These are phyloP conservation scores for Drosophila rhopaloa DNA, from an alignment of 1,140 invertebrate species.

Conservation along the genomic window DNA sequence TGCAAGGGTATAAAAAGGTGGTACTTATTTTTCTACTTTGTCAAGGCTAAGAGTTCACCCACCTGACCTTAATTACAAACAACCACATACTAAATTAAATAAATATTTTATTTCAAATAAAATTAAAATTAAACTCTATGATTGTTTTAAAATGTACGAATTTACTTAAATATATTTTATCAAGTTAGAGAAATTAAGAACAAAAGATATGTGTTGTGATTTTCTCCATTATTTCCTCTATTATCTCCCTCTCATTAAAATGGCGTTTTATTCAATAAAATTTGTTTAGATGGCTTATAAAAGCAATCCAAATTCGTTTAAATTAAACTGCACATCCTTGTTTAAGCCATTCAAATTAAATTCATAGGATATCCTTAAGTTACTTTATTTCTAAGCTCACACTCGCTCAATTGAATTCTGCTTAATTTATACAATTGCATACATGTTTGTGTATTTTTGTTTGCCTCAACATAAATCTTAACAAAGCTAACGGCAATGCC, in stretches of 20 bases:
- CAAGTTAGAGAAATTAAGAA: too few species aligned
- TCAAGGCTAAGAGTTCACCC: too few species aligned
- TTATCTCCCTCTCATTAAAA: conserved; percentile 1
- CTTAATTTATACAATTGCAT: conserved; percentile 50
- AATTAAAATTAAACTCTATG: too few species aligned
- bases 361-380: conserved; percentile 35
- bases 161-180: too few species aligned
- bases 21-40: too few species aligned
- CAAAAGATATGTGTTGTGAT: too few species aligned
- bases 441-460: conserved; percentile 22
- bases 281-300: neutral
- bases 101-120: too few species aligned
- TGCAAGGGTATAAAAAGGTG: too few species aligned
- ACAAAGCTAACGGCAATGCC: conserved; percentile 57
- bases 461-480: conserved; percentile 54
- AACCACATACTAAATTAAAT: too few species aligned
- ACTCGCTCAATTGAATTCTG: conserved; percentile 50
- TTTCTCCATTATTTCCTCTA: too few species aligned
- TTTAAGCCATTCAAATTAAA: conserved; percentile 24
- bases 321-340: conserved; percentile 2
- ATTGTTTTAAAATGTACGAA: too few species aligned
- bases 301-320: neutral
- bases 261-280: neutral
- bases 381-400: conserved; percentile 42
- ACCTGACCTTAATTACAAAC: too few species aligned